Conservation (phyloP, 2,888 invertebrate genomes). For the Lasioglossum malachurum region DNA sequence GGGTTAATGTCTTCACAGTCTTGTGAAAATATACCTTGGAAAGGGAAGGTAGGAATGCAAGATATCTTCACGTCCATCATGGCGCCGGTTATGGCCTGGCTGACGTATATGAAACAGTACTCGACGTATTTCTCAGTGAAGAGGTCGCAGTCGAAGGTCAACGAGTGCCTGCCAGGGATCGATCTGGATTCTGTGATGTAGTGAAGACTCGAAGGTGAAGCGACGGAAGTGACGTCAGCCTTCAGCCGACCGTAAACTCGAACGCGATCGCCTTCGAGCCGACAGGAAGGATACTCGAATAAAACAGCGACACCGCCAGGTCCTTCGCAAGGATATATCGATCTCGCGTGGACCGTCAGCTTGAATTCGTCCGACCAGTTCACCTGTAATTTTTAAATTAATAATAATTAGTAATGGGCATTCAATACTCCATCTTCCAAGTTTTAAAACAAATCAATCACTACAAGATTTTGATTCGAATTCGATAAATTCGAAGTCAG, state of each 20-base stretch:
- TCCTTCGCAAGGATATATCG: constrained; percentile 93
- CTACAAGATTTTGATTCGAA: no score
- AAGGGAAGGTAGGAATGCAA: constrained; percentile 93
- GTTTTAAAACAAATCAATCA: no score
- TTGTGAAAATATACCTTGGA: constrained; percentile 88
- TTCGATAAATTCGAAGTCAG: no score
- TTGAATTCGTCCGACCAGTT: constrained; percentile 95
- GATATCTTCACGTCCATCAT: constrained; percentile 94
- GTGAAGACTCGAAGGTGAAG: constrained; percentile 88
- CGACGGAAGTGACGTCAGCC: constrained; percentile 89
- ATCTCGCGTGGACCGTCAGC: constrained; percentile 93
- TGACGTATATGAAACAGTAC: constrained; percentile 95
- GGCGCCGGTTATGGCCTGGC: constrained; percentile 93
- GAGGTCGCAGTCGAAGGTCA: constrained; percentile 92
- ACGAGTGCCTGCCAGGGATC: constrained; percentile 90
- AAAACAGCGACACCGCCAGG: constrained; percentile 90
- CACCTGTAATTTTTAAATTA: constrained; percentile 86
- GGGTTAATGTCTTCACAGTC: neutral
- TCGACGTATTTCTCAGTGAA: constrained; percentile 94
- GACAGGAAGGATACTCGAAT: constrained; percentile 94
- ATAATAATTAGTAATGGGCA: no score
- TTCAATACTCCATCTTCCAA: no score
- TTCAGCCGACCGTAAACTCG: constrained; percentile 91
- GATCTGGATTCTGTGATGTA: constrained; percentile 90
- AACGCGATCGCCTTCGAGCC: constrained; percentile 92